phyloP scores from a whole-genome alignment of 37 sponge, comb jelly and placozoan species.

The Eunapius fragilis region DNA sequence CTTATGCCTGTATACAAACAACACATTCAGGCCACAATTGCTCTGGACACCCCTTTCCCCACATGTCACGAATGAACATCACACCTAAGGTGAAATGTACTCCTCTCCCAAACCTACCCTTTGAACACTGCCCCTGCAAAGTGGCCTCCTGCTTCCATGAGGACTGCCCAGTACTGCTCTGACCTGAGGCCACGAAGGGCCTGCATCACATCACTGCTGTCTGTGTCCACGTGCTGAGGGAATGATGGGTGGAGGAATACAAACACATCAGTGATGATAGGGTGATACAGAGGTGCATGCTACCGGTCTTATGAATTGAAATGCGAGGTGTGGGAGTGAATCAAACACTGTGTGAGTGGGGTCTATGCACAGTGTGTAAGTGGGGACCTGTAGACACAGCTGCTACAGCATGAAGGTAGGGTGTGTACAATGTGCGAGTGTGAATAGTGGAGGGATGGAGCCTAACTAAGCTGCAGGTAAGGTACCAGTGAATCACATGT shows the following conservation, averaged over 20 bases:
- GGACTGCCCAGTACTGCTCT: slow-evolving; percentile 55
- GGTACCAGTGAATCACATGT: no score
- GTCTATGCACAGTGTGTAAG: no score
- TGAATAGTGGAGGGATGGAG: neutral
- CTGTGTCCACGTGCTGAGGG: neutral
- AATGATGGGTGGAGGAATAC: neutral
- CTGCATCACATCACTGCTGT: neutral
- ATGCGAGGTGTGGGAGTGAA: no score
- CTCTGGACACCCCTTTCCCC: no score
- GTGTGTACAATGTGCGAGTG: neutral
- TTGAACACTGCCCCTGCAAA: slow-evolving; percentile 96
- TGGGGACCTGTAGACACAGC: no score
- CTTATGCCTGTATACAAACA: neutral
- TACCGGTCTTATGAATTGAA: no score
- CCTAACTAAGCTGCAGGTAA: no score
- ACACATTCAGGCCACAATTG: neutral
- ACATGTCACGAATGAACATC: no score
- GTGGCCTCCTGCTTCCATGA: slow-evolving; percentile 89
- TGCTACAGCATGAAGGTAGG: no score
- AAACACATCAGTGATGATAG: neutral
- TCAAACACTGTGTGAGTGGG: no score
- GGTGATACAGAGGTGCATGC: neutral
- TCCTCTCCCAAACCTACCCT: slow-evolving; percentile 42
- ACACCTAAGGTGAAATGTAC: no score
- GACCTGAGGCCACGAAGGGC: neutral